Base-by-base conservation (phyloP, 2,888 invertebrate genomes). In the Prostheceraeus crozeri region DNA sequence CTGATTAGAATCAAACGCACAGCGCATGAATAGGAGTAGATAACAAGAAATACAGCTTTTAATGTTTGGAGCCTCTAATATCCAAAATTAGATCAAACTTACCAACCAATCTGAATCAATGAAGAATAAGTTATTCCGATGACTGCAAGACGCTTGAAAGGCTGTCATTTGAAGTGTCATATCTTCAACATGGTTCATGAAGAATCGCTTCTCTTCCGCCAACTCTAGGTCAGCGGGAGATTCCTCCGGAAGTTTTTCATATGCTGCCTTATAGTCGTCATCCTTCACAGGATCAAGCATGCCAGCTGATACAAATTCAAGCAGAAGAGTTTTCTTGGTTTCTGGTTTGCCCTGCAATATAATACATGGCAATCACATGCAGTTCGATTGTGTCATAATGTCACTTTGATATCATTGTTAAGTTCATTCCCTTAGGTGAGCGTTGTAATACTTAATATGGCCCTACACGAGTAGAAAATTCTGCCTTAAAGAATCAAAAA, bases 251-350 rank as follows among this genome's bases (percentile, higher is more conserved):
- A 75, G 57, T 25, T 68, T 63, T 54, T 70, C 67, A 58, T 73
- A 74, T 6, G 66, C 63, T 4, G 64, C 56, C 1, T 66, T 59
- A 61, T 69, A 75, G 59, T 72, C 74, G 4, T 71, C 68, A 59
- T 75, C 74, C 58, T 68, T 68, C 1, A 70, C 69, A 25, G 74
- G 6, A 14, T 40, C 40, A 6, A 16, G 40, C 6, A 40, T n/a
- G n/a, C 76, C 76, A 64, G 72, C 70, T 60, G 67, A 68, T 14
- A 65, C 64, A 62, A 75, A 76, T 59, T 76, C 76, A 33, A 70
- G 68, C 19, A 73, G 61, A 8, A 75, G 61, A n/a, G 69, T 67
- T 59, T 73, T 75, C 65, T 72, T 73, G 0, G 73, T 71, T 57
- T 75, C 72, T 3, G 73, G 68, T 61, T 69, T 68, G 8, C 73